Evolutionary conservation across 2,888 invertebrate genomes (phyloP), one percentile per base, ranked within the genome.

Genomic region (Sipunculus nudus): DNA sequence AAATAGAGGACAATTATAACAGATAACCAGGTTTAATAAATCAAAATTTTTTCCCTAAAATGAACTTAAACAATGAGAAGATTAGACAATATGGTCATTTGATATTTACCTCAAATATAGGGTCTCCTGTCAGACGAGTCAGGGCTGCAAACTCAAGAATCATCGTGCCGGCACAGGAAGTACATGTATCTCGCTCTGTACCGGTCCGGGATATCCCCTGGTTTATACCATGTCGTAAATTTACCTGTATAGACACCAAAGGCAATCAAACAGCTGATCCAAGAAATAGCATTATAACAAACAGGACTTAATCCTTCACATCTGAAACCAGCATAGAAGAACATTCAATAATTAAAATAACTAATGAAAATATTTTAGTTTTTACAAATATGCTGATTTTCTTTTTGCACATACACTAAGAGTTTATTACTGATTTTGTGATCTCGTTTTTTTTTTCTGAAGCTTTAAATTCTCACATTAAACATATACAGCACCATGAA

Each of bases 111-210:
- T 97, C 97, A 84, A 93, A 98, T 48, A 96, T 86, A 0, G 92
- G 89, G 80, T 94, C 93, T 5, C 87, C 96, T 0, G 95, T 93
- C 52, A 99, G 87, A 2, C 97, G 88, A 1, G 95, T 95, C 6
- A 99, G 87, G 0, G 97, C 95, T 0, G 97, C 97, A 89, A 98
- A 94, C 86, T 99, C 98, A 32, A 99, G 85, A 53, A 99, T 91
- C 89, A 98, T 96, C 0, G 97, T 97, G 0, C 98, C 98, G 1
- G 96, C 97, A 85, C 98, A 99, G 0, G 98, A 97, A 0, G 98
- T 98, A 80, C 98, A 98, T 0, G 97, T 97, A 84, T 96, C 96
- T 54, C 73, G 73, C 59, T 75, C 72, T 5, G 71, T 65, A 4
- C 66, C 69, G 32, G 72, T 59, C 54, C 71, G 49, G 28, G 65